Evolutionary conservation across 1,140 invertebrate genomes (phyloP).

Genomic region (Latrodectus geometricus): DNA sequence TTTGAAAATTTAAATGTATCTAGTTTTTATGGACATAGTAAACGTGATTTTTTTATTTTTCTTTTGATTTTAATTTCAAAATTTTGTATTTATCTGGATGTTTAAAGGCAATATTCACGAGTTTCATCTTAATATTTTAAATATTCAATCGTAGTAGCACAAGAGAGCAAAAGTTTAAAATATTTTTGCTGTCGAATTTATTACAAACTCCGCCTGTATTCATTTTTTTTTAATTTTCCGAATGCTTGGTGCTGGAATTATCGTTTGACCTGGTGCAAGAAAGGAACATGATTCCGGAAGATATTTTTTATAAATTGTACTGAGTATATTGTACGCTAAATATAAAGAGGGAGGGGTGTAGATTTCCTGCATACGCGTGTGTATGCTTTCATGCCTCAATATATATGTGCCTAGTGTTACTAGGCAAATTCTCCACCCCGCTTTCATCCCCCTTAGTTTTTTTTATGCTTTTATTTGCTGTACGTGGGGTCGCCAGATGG

Average conservation of each 20-base stretch:
- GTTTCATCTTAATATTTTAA: no score
- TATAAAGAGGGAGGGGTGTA: slow-evolving; percentile 44
- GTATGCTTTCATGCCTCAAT: not conserved
- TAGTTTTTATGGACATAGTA: no score
- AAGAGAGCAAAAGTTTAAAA: no score
- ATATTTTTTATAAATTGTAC: not conserved
- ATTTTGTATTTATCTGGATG: no score
- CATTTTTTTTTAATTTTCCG: no score
- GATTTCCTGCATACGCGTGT: slow-evolving; percentile 32
- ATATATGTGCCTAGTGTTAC: slow-evolving; percentile 4
- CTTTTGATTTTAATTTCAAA: no score
- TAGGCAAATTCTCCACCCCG: slow-evolving; percentile 14
- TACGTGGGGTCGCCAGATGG: slow-evolving; percentile 62
- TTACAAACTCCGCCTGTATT: no score
- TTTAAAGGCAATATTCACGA: no score
- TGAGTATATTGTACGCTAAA: slow-evolving; percentile 4
- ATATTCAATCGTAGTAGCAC: no score
- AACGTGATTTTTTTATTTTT: no score
- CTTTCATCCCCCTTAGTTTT: slow-evolving; percentile 29
- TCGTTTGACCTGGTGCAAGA: not conserved
- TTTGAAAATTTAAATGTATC: no score
- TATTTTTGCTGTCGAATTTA: no score
- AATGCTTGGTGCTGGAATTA: not conserved
- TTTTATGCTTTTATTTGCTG: slow-evolving; percentile 41
- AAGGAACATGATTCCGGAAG: not conserved